Percentiles rank a stretch among this genome's conserved stretches.
Conservation (phyloP, 2,797 vertebrate species). For the Calcarius lapponicus region DNA sequence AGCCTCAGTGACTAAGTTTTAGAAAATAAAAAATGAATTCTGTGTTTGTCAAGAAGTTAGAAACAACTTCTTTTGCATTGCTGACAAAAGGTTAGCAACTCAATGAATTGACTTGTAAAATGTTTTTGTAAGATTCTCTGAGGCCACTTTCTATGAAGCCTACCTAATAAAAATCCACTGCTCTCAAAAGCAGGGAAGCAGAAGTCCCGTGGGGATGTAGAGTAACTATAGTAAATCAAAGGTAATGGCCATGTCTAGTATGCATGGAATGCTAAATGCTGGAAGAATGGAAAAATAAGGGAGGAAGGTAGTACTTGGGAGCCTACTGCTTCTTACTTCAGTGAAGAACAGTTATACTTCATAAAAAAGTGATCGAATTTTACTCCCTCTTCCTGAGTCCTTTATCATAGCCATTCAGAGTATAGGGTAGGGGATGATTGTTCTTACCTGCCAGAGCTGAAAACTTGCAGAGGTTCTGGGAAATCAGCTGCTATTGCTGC, state of each 20-base stretch:
- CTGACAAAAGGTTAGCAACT: neutral
- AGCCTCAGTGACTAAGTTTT: neutral
- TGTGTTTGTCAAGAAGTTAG: neutral
- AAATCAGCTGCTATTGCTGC: conserved; percentile 17
- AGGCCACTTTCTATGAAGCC: neutral
- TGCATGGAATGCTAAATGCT: neutral
- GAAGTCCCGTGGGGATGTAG: neutral
- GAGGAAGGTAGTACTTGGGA: neutral
- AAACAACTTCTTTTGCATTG: neutral
- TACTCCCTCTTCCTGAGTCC: neutral
- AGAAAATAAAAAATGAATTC: neutral
- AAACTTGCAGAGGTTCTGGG: neutral
- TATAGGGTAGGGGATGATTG: neutral
- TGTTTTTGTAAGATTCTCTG: conserved; percentile 12
- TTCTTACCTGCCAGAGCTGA: neutral
- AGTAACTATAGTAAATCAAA: conserved; percentile 31
- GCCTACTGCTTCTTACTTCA: conserved; percentile 12
- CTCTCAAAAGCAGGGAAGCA: conserved; percentile 11
- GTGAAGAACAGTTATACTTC: neutral
- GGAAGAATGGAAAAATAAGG: neutral
- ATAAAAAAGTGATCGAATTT: conserved; percentile 21
- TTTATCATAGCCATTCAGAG: neutral
- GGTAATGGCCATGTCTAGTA: neutral
- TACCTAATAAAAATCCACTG: neutral
- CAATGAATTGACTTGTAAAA: neutral